Conservation (phyloP, 2,797 vertebrate species). For the Toxotes lorentzi region DNA sequence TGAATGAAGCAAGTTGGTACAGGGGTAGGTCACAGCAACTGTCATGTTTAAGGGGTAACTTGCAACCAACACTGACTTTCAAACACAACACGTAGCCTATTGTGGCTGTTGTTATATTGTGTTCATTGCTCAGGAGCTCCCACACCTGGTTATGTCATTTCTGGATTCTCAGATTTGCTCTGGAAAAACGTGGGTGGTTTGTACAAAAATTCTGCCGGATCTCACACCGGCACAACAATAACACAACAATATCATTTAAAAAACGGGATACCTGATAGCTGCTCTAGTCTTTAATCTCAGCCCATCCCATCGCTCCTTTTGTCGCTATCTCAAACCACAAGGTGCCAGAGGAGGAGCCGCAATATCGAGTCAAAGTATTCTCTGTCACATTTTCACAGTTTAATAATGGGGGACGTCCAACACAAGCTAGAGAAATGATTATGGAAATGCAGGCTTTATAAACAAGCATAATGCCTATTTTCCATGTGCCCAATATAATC, state of each 20-base stretch:
- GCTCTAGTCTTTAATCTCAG: constrained; percentile 45
- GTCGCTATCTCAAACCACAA: constrained; percentile 37
- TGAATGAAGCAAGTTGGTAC: constrained; percentile 2
- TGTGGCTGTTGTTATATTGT: constrained; percentile 27
- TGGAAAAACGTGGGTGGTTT: constrained; percentile 28
- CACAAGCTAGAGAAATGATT: constrained; percentile 56
- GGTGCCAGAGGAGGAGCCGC: constrained; percentile 35
- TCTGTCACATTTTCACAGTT: constrained; percentile 45
- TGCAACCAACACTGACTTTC: constrained; percentile 6
- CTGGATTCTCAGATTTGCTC: constrained; percentile 18
- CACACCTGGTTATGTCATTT: constrained; percentile 52
- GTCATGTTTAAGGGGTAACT: constrained; percentile 19
- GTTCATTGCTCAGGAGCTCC: constrained; percentile 38
- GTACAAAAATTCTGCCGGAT: constrained; percentile 28
- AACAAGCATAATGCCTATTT: constrained; percentile 65
- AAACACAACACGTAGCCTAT: constrained; percentile 21
- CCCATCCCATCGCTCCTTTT: constrained; percentile 41
- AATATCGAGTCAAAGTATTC: constrained; percentile 58
- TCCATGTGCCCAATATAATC: constrained; percentile 58
- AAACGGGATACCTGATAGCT: constrained; percentile 19
- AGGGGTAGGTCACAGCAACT: constrained; percentile 2
- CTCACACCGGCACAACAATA: too few relatives aligned
- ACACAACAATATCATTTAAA: constrained; percentile 1
- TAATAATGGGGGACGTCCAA: constrained; percentile 58
- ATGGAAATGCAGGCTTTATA: constrained; percentile 55